These are phyloP conservation scores for Nothura maculosa DNA, from an alignment of 2,797 vertebrate species.

Conservation along the genomic window DNA sequence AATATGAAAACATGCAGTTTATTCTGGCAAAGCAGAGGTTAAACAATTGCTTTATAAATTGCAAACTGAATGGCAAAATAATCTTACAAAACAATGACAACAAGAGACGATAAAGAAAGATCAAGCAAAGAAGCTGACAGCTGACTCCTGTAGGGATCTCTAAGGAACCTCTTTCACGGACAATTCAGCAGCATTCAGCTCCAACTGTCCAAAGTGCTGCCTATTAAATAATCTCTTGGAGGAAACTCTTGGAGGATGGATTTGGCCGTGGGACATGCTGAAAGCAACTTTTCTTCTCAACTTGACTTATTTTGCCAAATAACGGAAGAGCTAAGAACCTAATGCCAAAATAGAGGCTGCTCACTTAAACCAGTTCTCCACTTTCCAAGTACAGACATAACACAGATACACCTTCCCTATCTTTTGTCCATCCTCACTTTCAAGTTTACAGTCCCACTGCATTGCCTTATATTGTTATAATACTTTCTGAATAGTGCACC, in stretches of 20 bases:
- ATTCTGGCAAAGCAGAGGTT: neutral
- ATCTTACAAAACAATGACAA: neutral
- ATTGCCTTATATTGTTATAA: neutral
- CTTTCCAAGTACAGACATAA: neutral
- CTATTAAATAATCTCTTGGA: neutral
- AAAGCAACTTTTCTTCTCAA: neutral
- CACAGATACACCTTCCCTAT: neutral
- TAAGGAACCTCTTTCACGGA: neutral
- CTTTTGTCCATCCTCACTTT: accelerated
- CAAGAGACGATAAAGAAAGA: neutral
- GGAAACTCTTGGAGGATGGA: neutral
- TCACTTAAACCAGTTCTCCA: neutral
- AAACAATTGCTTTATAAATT: neutral
- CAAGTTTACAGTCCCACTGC: neutral
- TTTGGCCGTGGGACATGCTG: neutral
- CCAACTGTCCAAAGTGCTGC: neutral
- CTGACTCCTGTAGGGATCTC: neutral
- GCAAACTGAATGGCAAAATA: neutral
- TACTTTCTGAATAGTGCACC: neutral
- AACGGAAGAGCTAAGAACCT: neutral
- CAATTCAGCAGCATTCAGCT: neutral
- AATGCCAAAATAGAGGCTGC: neutral
- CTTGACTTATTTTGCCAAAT: neutral
- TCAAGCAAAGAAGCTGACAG: neutral
- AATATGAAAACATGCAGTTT: neutral